These are phyloP conservation scores for Labeo rohita DNA, from an alignment of 2,113 vertebrate genomes.

Conservation along the genomic window DNA sequence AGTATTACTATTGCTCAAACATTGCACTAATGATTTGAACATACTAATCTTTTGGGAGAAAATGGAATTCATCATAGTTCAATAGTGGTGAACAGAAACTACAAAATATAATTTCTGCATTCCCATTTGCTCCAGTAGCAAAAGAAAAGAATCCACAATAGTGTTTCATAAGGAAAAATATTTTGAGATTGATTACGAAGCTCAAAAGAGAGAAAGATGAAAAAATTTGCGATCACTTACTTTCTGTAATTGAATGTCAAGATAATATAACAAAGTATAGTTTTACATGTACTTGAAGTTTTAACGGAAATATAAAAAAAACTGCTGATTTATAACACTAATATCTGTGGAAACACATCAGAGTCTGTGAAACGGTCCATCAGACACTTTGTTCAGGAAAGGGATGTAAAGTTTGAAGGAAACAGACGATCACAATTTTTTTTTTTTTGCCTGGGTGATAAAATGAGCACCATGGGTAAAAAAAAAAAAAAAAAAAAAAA, in stretches of 20 bases:
- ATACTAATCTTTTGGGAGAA: not conserved
- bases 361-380: not conserved
- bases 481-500: not conserved
- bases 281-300: no score
- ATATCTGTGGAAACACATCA: not conserved
- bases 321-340: no score
- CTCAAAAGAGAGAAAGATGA: no score
- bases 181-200: no score
- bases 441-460: not conserved
- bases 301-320: not conserved
- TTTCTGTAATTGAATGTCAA: no score
- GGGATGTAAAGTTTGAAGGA: not conserved
- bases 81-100: not conserved
- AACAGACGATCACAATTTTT: not conserved
- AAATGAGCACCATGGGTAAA: not conserved
- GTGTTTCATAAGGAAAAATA: no score
- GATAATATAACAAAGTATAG: no score
- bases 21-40: not conserved
- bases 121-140: no score
- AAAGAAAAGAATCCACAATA: no score
- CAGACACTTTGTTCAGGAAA: not conserved
- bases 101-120: no score
- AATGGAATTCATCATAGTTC: no score
- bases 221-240: no score
- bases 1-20: not conserved